phyloP scores from a whole-genome alignment of 23 tunicate species.

The Oikopleura albicans region DNA sequence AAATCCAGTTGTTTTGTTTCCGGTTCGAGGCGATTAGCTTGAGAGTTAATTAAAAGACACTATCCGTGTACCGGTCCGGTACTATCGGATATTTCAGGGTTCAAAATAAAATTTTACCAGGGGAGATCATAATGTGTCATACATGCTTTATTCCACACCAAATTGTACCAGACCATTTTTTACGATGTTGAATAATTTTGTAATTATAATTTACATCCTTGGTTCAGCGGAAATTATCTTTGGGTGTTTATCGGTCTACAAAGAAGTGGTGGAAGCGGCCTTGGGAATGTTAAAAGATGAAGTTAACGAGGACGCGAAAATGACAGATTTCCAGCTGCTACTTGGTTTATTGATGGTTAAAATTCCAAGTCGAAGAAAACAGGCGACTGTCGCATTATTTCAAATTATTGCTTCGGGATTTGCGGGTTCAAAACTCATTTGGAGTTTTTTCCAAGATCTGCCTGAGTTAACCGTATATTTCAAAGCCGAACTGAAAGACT shows the following conservation, averaged over 20 bases:
- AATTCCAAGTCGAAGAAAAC: neutral
- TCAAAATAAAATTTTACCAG: too few relatives aligned
- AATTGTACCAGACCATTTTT: too few relatives aligned
- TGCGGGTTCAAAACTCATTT: neutral
- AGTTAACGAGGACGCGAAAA: neutral
- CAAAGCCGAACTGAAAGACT: neutral
- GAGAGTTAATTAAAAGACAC: too few relatives aligned
- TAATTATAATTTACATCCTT: too few relatives aligned
- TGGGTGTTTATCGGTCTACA: neutral
- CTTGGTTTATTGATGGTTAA: neutral
- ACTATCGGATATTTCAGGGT: too few relatives aligned
- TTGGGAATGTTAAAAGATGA: neutral
- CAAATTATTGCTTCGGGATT: neutral
- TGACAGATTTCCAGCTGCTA: neutral
- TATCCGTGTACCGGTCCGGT: too few relatives aligned
- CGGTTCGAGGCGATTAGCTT: too few relatives aligned
- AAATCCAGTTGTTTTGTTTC: too few relatives aligned
- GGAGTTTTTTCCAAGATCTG: neutral
- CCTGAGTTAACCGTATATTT: neutral
- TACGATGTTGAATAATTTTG: too few relatives aligned
- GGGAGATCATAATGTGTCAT: too few relatives aligned
- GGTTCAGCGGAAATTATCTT: neutral
- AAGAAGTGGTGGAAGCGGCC: neutral
- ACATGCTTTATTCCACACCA: too few relatives aligned
- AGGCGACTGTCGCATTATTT: neutral